Conservation (phyloP, 2,888 invertebrate species). For the Osmoderma eremita region DNA sequence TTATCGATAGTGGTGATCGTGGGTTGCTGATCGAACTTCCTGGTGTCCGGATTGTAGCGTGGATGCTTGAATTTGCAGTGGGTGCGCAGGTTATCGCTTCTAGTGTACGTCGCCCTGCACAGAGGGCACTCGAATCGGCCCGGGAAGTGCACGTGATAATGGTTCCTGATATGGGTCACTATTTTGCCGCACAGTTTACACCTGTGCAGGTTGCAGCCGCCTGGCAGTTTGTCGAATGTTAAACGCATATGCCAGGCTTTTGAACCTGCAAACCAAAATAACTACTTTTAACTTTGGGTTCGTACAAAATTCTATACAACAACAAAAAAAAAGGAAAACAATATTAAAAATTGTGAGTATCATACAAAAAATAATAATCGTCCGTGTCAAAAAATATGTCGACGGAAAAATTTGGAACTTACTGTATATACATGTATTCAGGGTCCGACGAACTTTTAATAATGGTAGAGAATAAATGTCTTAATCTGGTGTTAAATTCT, state of each 20-base stretch:
- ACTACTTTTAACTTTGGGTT: slow-evolving; percentile 39
- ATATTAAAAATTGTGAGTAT: background rate
- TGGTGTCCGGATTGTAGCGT: slow-evolving; percentile 85
- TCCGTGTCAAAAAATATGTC: too few relatives aligned
- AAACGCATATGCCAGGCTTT: slow-evolving; percentile 96
- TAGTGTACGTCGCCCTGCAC: slow-evolving; percentile 90
- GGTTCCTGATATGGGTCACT: slow-evolving; percentile 93
- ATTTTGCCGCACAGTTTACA: slow-evolving; percentile 95
- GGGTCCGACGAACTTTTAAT: too few relatives aligned
- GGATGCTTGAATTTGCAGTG: slow-evolving; percentile 95
- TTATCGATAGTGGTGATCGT: slow-evolving; percentile 62
- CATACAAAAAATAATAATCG: too few relatives aligned
- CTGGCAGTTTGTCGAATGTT: slow-evolving; percentile 92
- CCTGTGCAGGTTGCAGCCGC: slow-evolving; percentile 92
- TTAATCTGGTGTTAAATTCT: too few relatives aligned
- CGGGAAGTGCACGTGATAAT: slow-evolving; percentile 94
- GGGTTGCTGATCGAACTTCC: slow-evolving; percentile 83
- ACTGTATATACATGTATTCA: too few relatives aligned
- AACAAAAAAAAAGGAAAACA: slow-evolving; percentile 7
- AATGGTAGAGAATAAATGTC: too few relatives aligned
- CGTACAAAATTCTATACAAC: slow-evolving; percentile 7
- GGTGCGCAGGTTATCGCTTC: slow-evolving; percentile 91
- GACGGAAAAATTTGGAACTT: too few relatives aligned
- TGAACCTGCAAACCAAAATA: slow-evolving; percentile 76
- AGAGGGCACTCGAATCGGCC: slow-evolving; percentile 92